Base-by-base conservation (phyloP, 2,113 vertebrate genomes). In the Actenoides lindsayi region DNA sequence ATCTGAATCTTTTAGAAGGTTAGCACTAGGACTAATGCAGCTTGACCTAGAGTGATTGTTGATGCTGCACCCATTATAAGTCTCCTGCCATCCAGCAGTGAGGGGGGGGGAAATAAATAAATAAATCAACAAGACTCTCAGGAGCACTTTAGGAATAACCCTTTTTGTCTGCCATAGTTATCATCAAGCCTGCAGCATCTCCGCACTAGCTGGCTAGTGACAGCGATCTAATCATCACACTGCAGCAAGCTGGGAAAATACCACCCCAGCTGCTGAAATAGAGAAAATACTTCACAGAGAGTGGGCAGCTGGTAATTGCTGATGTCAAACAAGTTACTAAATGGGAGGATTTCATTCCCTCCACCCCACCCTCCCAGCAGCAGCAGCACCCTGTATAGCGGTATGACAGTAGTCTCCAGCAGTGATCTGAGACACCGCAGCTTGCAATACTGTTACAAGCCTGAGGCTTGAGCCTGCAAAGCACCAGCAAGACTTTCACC, bases 1-100 rank as follows among this genome's bases (percentile, higher is more conserved):
- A 94, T 96, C 93, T 92, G 91, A 90, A 91, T 87, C 87, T 82
- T 85, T 85, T 94, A 84, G 70, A 50, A 87, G 57, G 74, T 75
- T 93, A 86, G 89, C 54, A 19, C 60, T 41, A 73, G 7, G 68
- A 64, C 76, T 97, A 83, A 94, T 65, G 65, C 25, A 0, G 80
- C 57, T 84, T 89, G 94, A 96, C 94, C 94, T 69, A 33, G 76
- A 90, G 86, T 42, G 83, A 63, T 70, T 69, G 65, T 24, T 64
- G 86, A 50, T 83, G 74, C 80, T 69, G 62, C 54, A 41, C 17
- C 56, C 63, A 12, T 73, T 91, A 37, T 13, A 76, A 93, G 81
- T 70, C 19, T 94, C 82, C 79, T 83, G 57, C 35, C 3, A 57
- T 48, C 0, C 3, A 94, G 60, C 83, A 89, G 64, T 5, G 57